Conservation (phyloP, 1,140 invertebrate genomes). For the Drosophila suzukii region DNA sequence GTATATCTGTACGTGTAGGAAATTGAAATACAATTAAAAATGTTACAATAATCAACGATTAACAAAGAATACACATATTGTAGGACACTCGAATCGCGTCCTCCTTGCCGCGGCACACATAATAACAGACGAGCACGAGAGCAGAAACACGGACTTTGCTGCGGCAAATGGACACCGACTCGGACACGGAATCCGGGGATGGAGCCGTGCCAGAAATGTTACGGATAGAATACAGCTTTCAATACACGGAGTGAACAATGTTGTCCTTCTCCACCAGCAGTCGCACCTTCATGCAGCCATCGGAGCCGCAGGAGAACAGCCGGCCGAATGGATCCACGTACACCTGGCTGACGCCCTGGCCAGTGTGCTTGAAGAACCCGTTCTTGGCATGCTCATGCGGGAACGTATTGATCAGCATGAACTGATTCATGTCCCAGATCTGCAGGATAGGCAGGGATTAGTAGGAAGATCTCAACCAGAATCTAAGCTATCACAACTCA, state of each 20-base stretch:
- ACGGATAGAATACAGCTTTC: conserved; percentile 42
- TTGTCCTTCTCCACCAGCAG: conserved; percentile 88
- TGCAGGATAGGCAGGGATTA: conserved; percentile 81
- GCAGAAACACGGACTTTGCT: conserved; percentile 15
- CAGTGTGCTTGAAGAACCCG: conserved; percentile 98
- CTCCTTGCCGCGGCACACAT: conserved; percentile 8
- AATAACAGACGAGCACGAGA: conserved; percentile 17
- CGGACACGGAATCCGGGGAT: neutral
- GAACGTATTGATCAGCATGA: conserved; percentile 94
- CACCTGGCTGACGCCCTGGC: conserved; percentile 98
- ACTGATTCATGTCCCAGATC: conserved; percentile 96
- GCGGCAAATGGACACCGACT: neutral
- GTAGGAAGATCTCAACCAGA: neutral
- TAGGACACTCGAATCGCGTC: conserved; percentile 15
- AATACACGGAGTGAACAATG: conserved; percentile 81
- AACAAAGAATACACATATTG: conserved; percentile 70
- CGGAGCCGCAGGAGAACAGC: conserved; percentile 98
- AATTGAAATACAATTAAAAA: conserved; percentile 52
- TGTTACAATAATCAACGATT: conserved; percentile 73
- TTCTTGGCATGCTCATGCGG: conserved; percentile 96
- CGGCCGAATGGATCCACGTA: conserved; percentile 93
- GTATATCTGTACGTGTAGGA: conserved; percentile 29
- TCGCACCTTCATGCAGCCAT: conserved; percentile 99
- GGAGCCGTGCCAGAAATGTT: conserved; percentile 2
- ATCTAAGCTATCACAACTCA: conserved; percentile 77